phyloP scores from a whole-genome alignment of 2,113 vertebrate genomes.

The Oplegnathus fasciatus region DNA sequence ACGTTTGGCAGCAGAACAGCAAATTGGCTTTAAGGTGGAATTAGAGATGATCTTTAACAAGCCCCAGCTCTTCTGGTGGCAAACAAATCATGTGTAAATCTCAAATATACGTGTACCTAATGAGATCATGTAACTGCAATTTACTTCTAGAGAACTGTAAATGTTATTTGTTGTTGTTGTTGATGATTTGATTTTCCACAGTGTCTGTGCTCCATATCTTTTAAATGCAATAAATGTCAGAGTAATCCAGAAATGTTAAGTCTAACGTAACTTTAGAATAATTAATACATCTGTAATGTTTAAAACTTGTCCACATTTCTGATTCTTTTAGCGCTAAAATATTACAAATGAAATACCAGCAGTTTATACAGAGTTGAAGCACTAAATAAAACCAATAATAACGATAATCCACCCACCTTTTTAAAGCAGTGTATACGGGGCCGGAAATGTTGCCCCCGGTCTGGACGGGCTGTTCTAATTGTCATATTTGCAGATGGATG shows the following conservation, averaged over 20 bases:
- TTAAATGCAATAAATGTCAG: not conserved
- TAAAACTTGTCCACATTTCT: not conserved
- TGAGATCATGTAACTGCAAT: not conserved
- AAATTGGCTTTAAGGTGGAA: conserved; percentile 65
- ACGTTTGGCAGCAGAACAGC: conserved; percentile 7
- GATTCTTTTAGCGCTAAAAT: not conserved
- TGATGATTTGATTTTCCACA: not conserved
- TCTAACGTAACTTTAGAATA: not conserved
- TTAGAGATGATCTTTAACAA: conserved; percentile 51
- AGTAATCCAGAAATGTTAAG: not conserved
- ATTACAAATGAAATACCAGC: not conserved
- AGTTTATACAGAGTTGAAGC: not conserved
- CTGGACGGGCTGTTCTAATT: conserved; percentile 86
- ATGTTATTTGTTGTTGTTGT: not conserved
- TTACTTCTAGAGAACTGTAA: not conserved
- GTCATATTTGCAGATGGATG: conserved; percentile 85
- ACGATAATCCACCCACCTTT: conserved; percentile 86
- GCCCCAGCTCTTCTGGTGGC: conserved; percentile 3
- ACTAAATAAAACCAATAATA: not conserved
- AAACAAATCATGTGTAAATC: conserved; percentile 8
- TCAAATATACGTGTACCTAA: not conserved
- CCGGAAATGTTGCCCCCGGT: conserved; percentile 89
- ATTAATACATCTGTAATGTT: not conserved
- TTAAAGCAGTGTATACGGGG: conserved; percentile 92
- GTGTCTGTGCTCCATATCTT: not conserved